These are phyloP conservation scores for Amblyjoppa fuscipennis DNA, from an alignment of 2,888 invertebrate species.

Conservation along the genomic window DNA sequence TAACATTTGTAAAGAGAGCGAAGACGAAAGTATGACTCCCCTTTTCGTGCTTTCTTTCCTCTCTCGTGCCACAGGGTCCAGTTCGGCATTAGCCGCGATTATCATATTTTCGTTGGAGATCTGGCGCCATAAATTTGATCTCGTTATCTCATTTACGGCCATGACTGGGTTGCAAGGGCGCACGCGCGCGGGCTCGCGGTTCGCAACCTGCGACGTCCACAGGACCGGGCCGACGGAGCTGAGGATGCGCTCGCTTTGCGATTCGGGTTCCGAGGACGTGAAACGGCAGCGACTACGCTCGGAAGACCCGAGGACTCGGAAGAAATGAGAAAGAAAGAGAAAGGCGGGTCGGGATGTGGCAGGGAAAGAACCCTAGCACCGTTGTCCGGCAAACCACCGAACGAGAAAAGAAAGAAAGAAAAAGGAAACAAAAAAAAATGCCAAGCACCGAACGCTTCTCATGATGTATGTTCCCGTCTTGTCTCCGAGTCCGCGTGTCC, in stretches of 20 bases:
- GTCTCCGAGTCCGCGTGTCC: constrained; percentile 81
- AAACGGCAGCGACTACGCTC: constrained; percentile 39
- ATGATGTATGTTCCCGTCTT: constrained; percentile 84
- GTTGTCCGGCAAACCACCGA: constrained; percentile 72
- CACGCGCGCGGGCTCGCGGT: constrained; percentile 46
- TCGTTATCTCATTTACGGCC: constrained; percentile 85
- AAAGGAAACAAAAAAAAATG: constrained; percentile 56
- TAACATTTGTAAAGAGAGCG: constrained; percentile 12
- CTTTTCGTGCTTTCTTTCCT: constrained; percentile 55
- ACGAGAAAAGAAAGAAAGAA: constrained; percentile 73
- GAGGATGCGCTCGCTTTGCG: constrained; percentile 41
- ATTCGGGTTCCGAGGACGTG: constrained; percentile 48
- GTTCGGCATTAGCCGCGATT: constrained; percentile 83
- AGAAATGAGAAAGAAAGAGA: constrained; percentile 52
- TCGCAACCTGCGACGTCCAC: constrained; percentile 71
- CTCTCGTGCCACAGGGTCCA: constrained; percentile 62
- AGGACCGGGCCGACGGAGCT: constrained; percentile 29
- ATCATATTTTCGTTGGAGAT: constrained; percentile 84
- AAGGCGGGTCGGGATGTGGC: constrained; percentile 40
- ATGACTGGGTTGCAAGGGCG: constrained; percentile 59
- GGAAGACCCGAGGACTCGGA: constrained; percentile 37
- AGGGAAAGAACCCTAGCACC: constrained; percentile 66
- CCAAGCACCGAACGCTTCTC: constrained; percentile 78
- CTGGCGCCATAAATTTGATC: constrained; percentile 85
- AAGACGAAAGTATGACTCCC: constrained; percentile 52